Conservation (phyloP, 1,140 invertebrate species). For the Zaprionus ghesquierei region DNA sequence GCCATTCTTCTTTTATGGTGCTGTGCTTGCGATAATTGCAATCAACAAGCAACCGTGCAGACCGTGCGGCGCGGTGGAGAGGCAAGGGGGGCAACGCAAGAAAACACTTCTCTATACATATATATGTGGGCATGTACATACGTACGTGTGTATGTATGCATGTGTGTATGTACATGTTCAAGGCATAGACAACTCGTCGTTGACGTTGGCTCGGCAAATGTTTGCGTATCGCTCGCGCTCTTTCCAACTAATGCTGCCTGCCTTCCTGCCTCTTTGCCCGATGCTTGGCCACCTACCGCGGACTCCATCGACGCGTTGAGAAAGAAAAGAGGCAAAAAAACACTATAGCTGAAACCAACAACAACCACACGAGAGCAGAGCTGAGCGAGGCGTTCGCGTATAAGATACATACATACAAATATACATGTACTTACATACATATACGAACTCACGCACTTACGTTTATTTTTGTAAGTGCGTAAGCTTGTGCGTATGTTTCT, state of each 20-base stretch:
- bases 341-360: slow-evolving; percentile 27
- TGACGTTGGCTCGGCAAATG: slow-evolving; percentile 32
- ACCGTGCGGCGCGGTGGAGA: not conserved
- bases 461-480: slow-evolving; percentile 35
- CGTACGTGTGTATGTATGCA: not conserved
- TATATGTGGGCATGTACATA: not conserved
- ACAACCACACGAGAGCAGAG: not conserved
- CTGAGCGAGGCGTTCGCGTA: not conserved
- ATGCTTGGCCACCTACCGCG: not conserved
- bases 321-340: slow-evolving; percentile 19
- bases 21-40: slow-evolving; percentile 64
- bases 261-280: not conserved
- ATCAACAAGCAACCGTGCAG: slow-evolving; percentile 50
- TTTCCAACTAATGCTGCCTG: slow-evolving; percentile 8
- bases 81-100: not conserved
- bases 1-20: slow-evolving; percentile 55
- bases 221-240: slow-evolving; percentile 16
- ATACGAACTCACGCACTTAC: slow-evolving; percentile 32
- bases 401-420: not conserved
- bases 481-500: not conserved
- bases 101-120: not conserved
- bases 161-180: not conserved
- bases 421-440: slow-evolving; percentile 13
- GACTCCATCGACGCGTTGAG: slow-evolving; percentile 17
- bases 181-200: slow-evolving; percentile 17